phyloP scores from a whole-genome alignment of 2,113 vertebrate genomes.

The Turnix velox region DNA sequence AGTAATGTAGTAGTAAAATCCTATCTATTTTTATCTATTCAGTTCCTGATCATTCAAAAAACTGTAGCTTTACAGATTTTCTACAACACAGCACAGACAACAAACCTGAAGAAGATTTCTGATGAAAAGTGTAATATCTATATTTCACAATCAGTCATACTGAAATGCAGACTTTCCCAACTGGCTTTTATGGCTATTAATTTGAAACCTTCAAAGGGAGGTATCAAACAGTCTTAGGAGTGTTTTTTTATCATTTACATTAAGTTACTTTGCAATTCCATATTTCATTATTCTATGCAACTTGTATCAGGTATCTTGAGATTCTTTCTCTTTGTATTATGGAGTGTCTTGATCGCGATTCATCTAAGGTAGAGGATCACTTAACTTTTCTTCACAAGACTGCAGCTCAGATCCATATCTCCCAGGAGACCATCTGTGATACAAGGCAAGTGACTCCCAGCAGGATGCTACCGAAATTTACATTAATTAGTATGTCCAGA shows the following conservation, averaged over 20 bases:
- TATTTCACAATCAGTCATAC: background rate
- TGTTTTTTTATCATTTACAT: slow-evolving; percentile 25
- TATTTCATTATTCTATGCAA: slow-evolving; percentile 19
- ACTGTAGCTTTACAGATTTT: background rate
- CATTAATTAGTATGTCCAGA: background rate
- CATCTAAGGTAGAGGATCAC: background rate
- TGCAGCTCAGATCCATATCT: slow-evolving; percentile 10
- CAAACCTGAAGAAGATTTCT: background rate
- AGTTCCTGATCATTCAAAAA: background rate
- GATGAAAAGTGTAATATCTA: background rate
- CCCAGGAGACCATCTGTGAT: background rate
- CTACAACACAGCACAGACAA: background rate
- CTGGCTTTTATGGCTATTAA: slow-evolving; percentile 30
- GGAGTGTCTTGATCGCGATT: slow-evolving; percentile 29
- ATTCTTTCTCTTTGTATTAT: slow-evolving; percentile 32
- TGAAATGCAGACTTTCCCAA: background rate
- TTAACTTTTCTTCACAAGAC: slow-evolving; percentile 31
- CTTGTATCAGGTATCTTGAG: slow-evolving; percentile 20
- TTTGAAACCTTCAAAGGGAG: slow-evolving; percentile 36
- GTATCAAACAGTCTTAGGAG: slow-evolving; percentile 31
- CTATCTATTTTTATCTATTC: background rate
- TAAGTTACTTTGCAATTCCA: slow-evolving; percentile 13
- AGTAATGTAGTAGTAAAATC: background rate
- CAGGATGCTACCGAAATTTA: background rate
- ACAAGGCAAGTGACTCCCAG: background rate